Percentiles rank a stretch among this genome's conserved stretches.
Evolutionary conservation across 2,113 vertebrate genomes (phyloP).

Genomic region (Mixornis gularis): DNA sequence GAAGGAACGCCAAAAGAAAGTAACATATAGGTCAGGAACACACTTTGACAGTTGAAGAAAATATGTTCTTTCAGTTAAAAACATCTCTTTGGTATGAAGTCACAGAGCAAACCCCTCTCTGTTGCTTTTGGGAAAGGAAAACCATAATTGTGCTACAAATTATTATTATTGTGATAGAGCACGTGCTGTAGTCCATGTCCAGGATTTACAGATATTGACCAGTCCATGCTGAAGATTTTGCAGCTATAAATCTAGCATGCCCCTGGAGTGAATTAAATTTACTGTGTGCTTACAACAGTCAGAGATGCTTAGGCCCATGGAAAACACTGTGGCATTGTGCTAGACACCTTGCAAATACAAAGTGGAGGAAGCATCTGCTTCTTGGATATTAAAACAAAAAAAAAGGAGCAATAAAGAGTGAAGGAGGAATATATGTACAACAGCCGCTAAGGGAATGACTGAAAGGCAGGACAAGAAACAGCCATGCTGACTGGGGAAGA

Average conservation of each 20-base stretch:
- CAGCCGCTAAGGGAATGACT: background rate
- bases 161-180: background rate
- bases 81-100: background rate
- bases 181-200: background rate
- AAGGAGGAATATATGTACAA: background rate
- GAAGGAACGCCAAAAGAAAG: background rate
- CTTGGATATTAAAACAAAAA: background rate
- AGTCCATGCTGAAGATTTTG: background rate
- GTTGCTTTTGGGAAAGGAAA: background rate
- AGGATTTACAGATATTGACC: background rate
- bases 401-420: background rate
- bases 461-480: background rate
- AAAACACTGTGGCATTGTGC: background rate
- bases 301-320: background rate
- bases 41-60: background rate
- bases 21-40: background rate
- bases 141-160: background rate
- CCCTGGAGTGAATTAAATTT: background rate
- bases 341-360: background rate
- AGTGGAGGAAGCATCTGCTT: background rate
- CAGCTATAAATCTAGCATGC: background rate
- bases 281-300: background rate
- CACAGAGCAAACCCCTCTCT: background rate
- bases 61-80: background rate
- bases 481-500: background rate